phyloP scores from a whole-genome alignment of 2,797 vertebrate species.

The Alfaro cultratus region DNA sequence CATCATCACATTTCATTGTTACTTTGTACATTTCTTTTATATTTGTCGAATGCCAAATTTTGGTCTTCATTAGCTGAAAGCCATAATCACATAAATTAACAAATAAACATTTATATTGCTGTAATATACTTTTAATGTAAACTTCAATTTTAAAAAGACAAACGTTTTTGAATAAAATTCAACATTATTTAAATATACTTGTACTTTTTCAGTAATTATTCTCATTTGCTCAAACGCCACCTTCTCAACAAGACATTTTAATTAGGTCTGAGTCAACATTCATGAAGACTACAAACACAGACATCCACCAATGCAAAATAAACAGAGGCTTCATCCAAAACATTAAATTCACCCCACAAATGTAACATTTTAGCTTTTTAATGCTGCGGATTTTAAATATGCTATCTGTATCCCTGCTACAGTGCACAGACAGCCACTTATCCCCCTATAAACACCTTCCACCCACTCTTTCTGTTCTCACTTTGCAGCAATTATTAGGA shows the following conservation, averaged over 20 bases:
- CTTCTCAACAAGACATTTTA: constrained; percentile 15
- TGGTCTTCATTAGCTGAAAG: background rate
- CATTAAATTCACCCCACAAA: constrained; percentile 31
- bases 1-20: background rate
- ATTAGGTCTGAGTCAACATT: constrained; percentile 27
- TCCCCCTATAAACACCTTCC: constrained; percentile 83
- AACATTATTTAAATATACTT: background rate
- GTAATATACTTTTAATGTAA: background rate
- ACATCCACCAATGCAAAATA: background rate
- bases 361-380: constrained; percentile 44
- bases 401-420: constrained; percentile 57
- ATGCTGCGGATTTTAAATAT: constrained; percentile 61
- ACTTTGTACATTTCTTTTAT: background rate
- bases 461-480: constrained; percentile 84
- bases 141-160: background rate
- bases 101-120: background rate
- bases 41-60: no score
- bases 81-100: background rate
- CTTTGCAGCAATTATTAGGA: constrained; percentile 87
- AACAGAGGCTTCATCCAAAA: constrained; percentile 10
- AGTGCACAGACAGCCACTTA: constrained; percentile 78
- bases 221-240: background rate
- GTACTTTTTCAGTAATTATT: background rate
- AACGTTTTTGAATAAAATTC: background rate
- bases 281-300: constrained; percentile 7